These are phyloP conservation scores for Tragelaphus scriptus DNA, from an alignment of 2,113 vertebrate genomes.

Conservation along the genomic window DNA sequence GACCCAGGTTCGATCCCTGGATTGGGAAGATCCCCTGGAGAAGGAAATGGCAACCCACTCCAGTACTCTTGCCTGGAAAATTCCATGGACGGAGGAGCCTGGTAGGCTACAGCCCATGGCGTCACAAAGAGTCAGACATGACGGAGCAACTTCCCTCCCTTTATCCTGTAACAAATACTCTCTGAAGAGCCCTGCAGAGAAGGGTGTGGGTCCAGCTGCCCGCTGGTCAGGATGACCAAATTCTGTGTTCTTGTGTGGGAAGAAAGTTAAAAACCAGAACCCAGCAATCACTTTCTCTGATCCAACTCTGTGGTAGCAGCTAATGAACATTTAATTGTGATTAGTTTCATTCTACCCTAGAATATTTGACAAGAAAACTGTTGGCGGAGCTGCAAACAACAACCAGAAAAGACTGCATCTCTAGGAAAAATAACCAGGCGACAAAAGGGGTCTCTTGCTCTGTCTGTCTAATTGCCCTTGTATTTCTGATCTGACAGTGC, in stretches of 20 bases:
- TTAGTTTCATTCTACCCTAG: background rate
- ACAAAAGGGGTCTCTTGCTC: background rate
- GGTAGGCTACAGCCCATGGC: background rate
- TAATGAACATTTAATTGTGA: conserved; percentile 16
- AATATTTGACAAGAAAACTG: background rate
- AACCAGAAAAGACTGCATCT: background rate
- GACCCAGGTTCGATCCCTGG: background rate
- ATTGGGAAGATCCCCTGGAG: background rate
- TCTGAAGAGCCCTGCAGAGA: background rate
- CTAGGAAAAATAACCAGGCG: background rate
- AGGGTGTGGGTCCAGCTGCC: background rate
- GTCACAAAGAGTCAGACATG: background rate
- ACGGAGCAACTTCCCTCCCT: background rate
- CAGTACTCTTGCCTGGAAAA: background rate
- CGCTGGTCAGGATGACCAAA: background rate
- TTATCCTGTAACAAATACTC: background rate
- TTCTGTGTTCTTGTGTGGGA: background rate
- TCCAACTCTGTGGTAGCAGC: background rate
- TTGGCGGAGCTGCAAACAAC: background rate
- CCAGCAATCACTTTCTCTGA: background rate
- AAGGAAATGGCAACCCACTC: background rate
- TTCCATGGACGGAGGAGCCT: background rate
- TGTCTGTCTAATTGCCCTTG: background rate
- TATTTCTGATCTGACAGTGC: background rate
- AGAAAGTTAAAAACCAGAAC: background rate